These are phyloP conservation scores for Drosophila subpulchrella DNA, from an alignment of 1,140 invertebrate genomes.

Conservation along the genomic window DNA sequence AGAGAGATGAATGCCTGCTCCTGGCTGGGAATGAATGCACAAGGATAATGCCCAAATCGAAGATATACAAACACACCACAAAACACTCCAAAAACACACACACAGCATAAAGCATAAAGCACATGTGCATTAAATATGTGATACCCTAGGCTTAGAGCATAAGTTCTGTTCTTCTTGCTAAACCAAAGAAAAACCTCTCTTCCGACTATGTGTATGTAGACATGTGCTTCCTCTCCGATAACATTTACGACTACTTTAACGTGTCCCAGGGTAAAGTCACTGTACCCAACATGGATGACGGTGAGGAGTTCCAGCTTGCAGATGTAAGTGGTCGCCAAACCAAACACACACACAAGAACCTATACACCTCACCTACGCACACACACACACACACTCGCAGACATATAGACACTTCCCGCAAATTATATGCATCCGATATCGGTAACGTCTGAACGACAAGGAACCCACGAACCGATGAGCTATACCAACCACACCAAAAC, in stretches of 20 bases:
- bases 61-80: slow-evolving; percentile 22
- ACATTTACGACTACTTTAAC: slow-evolving; percentile 96
- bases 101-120: slow-evolving; percentile 11
- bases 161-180: slow-evolving; percentile 67
- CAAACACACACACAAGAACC: slow-evolving; percentile 23
- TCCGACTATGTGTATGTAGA: slow-evolving; percentile 86
- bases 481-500: slow-evolving; percentile 36
- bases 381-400: neutral
- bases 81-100: slow-evolving; percentile 24
- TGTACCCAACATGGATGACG: slow-evolving; percentile 98
- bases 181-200: slow-evolving; percentile 71
- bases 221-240: slow-evolving; percentile 92
- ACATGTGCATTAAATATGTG: slow-evolving; percentile 18
- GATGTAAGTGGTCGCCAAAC: slow-evolving; percentile 87
- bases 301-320: slow-evolving; percentile 95
- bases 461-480: slow-evolving; percentile 41
- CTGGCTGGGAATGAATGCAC: slow-evolving; percentile 60
- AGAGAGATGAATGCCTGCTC: slow-evolving; percentile 66
- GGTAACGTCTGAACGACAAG: slow-evolving; percentile 57
- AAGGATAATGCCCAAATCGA: slow-evolving; percentile 14
- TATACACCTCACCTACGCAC: slow-evolving; percentile 17
- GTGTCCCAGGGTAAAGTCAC: slow-evolving; percentile 98
- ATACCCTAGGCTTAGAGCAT: slow-evolving; percentile 59
- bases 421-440: slow-evolving; percentile 36
- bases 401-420: slow-evolving; percentile 17